Evolutionary conservation across 2,113 vertebrate species (phyloP).

Genomic region (Gila orcuttii): DNA sequence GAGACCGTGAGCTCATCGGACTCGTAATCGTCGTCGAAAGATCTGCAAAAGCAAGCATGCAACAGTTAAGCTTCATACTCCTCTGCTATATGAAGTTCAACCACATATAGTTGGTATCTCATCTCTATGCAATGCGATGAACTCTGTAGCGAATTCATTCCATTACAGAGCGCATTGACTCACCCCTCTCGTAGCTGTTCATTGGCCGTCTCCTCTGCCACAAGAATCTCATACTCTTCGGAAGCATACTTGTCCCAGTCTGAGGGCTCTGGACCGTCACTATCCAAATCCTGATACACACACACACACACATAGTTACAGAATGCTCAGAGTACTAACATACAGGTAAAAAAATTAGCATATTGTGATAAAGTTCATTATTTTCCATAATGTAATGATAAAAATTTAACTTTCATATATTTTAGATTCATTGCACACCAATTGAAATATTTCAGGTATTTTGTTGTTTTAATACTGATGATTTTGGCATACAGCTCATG

Average conservation of each 20-base stretch:
- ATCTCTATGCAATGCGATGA: neutral
- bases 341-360: no score
- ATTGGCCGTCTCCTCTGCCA: conserved; percentile 94
- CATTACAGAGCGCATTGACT: neutral
- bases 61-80: neutral
- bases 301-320: conserved; percentile 45
- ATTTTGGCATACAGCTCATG: no score
- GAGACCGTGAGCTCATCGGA: conserved; percentile 86
- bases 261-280: conserved; percentile 91
- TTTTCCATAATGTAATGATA: no score
- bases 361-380: no score
- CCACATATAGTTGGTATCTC: neutral
- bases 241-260: conserved; percentile 98
- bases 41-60: conserved; percentile 77
- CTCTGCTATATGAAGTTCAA: neutral
- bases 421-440: no score
- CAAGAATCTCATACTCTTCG: conserved; percentile 96
- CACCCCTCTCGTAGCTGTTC: conserved; percentile 94
- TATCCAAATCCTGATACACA: conserved; percentile 85
- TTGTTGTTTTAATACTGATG: no score
- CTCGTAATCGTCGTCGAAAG: conserved; percentile 95
- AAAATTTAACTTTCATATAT: no score
- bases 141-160: neutral
- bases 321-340: conserved; percentile 14
- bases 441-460: no score